phyloP scores from a whole-genome alignment of 2,888 invertebrate genomes.

The Macrosoma leucophasiata region DNA sequence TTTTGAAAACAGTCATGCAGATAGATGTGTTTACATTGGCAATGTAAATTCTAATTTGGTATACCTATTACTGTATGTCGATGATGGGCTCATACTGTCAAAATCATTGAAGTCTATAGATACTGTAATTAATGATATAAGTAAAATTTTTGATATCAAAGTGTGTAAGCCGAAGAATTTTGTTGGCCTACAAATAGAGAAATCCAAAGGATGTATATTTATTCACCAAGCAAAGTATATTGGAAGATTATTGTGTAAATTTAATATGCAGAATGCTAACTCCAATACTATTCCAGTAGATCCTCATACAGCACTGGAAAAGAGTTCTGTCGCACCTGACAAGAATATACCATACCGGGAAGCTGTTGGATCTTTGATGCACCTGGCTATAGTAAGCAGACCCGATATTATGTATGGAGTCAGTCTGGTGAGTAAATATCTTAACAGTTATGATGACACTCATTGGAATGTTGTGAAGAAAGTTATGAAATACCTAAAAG shows the following conservation, averaged over 20 bases:
- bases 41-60: no score
- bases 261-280: conserved; percentile 25
- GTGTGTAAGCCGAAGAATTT: conserved; percentile 25
- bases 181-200: conserved; percentile 24
- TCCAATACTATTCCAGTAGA: no score
- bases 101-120: conserved; percentile 15
- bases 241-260: conserved; percentile 23
- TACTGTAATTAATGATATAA: conserved; percentile 21
- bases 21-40: conserved; percentile 22
- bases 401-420: conserved; percentile 23
- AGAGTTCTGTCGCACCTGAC: no score
- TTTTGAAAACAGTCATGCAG: conserved; percentile 23
- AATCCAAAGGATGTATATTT: conserved; percentile 15
- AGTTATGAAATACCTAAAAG: conserved; percentile 21
- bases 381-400: conserved; percentile 19
- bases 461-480: conserved; percentile 21
- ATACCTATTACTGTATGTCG: no score
- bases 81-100: conserved; percentile 10
- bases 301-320: no score
- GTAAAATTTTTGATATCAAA: conserved; percentile 23
- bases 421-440: conserved; percentile 18
- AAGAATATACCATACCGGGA: conserved; percentile 21
- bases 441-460: conserved; percentile 12
- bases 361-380: conserved; percentile 23
- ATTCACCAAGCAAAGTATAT: conserved; percentile 23